Base-by-base conservation (phyloP, 2,797 vertebrate species). In the Astyanax mexicanus region DNA sequence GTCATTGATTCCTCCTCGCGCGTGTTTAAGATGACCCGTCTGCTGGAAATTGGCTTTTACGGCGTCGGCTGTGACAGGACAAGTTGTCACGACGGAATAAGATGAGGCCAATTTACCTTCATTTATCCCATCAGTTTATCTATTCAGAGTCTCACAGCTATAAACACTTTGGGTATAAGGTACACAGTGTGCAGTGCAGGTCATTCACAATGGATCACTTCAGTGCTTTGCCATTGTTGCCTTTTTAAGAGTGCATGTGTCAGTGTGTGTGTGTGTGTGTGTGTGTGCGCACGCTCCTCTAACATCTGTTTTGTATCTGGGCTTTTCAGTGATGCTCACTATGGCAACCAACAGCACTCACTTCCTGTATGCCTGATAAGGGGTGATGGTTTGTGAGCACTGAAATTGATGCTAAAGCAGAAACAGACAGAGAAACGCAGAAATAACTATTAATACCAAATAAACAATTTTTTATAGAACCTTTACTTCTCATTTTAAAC, bases 321-420 rank as follows among this genome's bases (percentile, higher is more conserved):
- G 85, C 86, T 89, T 91, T 92, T 88, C 88, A 87, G 83, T 80
- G 85, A 79, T 77, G 79, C 86, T 97, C 86, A 83, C 96, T 94
- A 96, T 97, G 93, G 95, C 92, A 98, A 97, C 96, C 81, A 90
- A 86, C 60, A 60, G 75, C 79, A 83, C 76, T 90, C 83, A 52
- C 58, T 75, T 82, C 83, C 84, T 81, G 87, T 84, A 29, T 27
- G 72, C 81, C 81, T 88, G 90, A 92, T 91, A 88, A 91, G 83
- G 69, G 37, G 60, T 35, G 57, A n/a, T 13, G 67, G 49, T 7
- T 69, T 66, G 65, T 58, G 29, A 52, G 32, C 19, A 52, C 32
- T 69, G 55, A 44, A 67, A 69, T 38, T 37, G 21, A 73, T 74
- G 52, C 69, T 72, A 68, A 15, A 51, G 40, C 25, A 68, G 66